Evolutionary conservation across 2,888 invertebrate species (phyloP), one percentile per base, ranked within the genome.

Genomic region (Lamellibrachia satsuma): DNA sequence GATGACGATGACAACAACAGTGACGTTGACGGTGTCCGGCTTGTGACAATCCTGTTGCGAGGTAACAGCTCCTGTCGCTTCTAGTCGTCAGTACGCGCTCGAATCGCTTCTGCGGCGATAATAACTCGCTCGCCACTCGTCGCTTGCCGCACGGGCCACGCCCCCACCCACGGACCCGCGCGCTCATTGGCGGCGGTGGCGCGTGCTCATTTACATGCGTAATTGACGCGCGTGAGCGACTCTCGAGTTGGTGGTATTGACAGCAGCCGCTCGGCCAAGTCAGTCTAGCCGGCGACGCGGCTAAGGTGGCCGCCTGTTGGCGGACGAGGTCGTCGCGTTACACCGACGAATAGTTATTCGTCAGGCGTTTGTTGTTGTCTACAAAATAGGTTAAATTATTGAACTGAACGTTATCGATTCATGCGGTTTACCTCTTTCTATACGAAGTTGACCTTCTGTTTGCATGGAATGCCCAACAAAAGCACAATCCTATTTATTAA

Each of bases 81-180:
- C 22, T n/a, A 11, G 22, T 75, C 6, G 22, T 22, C 75, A 15
- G 75, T 75, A 75, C 75, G 75, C 15, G 75, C 75, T 75, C 75
- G 75, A 75, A 75, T 75, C 15, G 75, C 75, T 75, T 75, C 75
- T 75, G 75, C 75, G 75, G 75, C 75, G 75, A 22, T 75, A 75
- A 75, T 75, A 75, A 75, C 75, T 75, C 75, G 75, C 75, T 75
- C n/a, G 75, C 75, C 75, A 75, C 75, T 75, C 75, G 75, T 75
- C 75, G 75, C 75, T 75, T 75, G 22, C 75, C 15, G 75, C 75
- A 22, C n/a, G n/a, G 22, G 75, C 75, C 75, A 75, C 75, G 75
- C 75, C 75, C 55, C 75, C 75, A n/a, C 75, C 75, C 75, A 75
- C 75, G 75, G 75, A 15, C 15, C 3, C 75, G 75, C 75, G 75